Percentiles rank a stretch among this genome's conserved stretches.
Conservation (phyloP, 2,888 invertebrate genomes). For the Megaustenia siamemsis region DNA sequence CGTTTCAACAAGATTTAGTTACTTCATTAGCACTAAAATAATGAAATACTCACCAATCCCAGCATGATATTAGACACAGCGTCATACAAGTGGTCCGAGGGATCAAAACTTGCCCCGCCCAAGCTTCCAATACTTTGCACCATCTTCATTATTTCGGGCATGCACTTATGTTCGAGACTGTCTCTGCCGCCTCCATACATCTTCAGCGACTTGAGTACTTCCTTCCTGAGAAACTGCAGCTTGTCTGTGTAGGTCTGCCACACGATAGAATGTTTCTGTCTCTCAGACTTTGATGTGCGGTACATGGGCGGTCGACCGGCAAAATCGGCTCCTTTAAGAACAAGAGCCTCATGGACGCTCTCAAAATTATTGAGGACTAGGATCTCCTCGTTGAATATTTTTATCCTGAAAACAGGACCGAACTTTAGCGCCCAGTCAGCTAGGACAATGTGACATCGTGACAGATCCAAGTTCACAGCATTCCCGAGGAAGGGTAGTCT, state of each 20-base stretch:
- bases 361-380: slow-evolving; percentile 71
- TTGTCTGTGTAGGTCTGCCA: slow-evolving; percentile 73
- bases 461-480: slow-evolving; percentile 60
- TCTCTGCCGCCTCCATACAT: slow-evolving; percentile 66
- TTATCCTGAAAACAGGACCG: slow-evolving; percentile 69
- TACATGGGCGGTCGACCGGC: slow-evolving; percentile 73
- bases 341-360: slow-evolving; percentile 69
- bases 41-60: slow-evolving; percentile 63
- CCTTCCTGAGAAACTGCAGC: slow-evolving; percentile 67
- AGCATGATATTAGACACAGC: slow-evolving; percentile 70
- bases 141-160: slow-evolving; percentile 62
- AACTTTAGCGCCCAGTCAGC: slow-evolving; percentile 64
- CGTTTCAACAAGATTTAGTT: too few relatives aligned
- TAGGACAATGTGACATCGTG: slow-evolving; percentile 65
- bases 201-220: slow-evolving; percentile 62
- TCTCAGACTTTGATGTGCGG: slow-evolving; percentile 62
- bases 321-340: slow-evolving; percentile 65
- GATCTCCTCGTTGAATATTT: slow-evolving; percentile 67
- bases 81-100: slow-evolving; percentile 63
- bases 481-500: slow-evolving; percentile 67
- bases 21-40: too few relatives aligned
- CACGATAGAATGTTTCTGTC: slow-evolving; percentile 68
- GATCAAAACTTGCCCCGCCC: slow-evolving; percentile 59
- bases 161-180: slow-evolving; percentile 63
- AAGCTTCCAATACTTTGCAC: slow-evolving; percentile 54